A percentile compares a stretch with the other conserved stretches of the same genome.
phyloP scores from a whole-genome alignment of 2,113 vertebrate species.

The Puffinus mauretanicus region DNA sequence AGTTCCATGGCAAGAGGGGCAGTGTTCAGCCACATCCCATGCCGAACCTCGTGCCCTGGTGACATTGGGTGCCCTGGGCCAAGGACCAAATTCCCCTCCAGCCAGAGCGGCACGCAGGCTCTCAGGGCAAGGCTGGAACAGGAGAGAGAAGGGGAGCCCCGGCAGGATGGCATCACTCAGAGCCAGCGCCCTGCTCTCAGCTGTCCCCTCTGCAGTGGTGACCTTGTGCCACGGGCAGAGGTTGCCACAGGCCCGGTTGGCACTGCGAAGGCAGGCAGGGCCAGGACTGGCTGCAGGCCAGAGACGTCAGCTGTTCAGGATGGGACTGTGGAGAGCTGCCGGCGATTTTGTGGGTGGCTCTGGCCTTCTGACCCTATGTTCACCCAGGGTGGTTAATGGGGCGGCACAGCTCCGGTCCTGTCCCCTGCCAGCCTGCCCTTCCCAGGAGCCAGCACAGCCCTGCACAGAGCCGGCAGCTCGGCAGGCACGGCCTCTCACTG shows the following conservation, averaged over 20 bases:
- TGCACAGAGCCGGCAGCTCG: rapidly evolving
- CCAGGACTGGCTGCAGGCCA: not conserved
- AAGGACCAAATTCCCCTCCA: not conserved
- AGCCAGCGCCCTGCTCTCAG: not conserved
- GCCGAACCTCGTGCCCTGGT: not conserved
- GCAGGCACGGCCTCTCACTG: rapidly evolving
- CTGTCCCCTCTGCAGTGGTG: not conserved
- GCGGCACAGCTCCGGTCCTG: constrained; percentile 2
- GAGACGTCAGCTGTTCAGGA: constrained; percentile 28
- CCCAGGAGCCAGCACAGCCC: not conserved
- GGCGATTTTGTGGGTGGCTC: not conserved
- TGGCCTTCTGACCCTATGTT: constrained; percentile 39
- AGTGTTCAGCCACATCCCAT: not conserved
- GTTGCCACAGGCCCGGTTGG: not conserved
- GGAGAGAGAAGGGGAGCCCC: not conserved
- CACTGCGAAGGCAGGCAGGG: not conserved
- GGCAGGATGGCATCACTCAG: not conserved
- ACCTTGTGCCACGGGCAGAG: constrained; percentile 35
- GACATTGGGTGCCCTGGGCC: rapidly evolving
- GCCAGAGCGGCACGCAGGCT: rapidly evolving
- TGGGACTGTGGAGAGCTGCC: not conserved
- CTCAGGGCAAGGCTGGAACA: not conserved
- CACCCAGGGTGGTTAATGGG: constrained; percentile 54
- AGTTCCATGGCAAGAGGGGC: not conserved
- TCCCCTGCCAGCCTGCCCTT: not conserved